These are phyloP conservation scores for Tinamus guttatus DNA, from an alignment of 2,113 vertebrate genomes.

Conservation along the genomic window DNA sequence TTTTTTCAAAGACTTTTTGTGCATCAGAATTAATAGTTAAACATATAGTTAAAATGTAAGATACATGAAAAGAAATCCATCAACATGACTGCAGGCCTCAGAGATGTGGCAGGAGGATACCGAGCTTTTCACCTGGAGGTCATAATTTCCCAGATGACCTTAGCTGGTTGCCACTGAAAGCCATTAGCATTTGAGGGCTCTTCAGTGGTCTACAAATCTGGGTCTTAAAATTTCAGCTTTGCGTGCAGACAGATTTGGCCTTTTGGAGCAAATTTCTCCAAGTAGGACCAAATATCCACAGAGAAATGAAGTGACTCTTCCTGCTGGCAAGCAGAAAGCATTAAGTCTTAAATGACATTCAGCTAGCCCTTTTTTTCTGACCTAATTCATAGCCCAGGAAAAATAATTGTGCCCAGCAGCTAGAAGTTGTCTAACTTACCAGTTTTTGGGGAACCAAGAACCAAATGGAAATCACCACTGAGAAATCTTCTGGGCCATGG, in stretches of 20 bases:
- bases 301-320: neutral
- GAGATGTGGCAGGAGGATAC: slow-evolving; percentile 29
- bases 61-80: slow-evolving; percentile 47
- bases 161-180: neutral
- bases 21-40: neutral
- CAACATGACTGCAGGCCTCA: slow-evolving; percentile 39
- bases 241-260: neutral
- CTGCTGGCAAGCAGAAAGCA: neutral
- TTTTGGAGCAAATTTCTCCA: neutral
- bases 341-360: neutral
- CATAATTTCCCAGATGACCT: slow-evolving; percentile 18
- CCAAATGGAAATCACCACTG: neutral
- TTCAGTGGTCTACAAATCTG: neutral
- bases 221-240: neutral
- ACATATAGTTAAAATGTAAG: slow-evolving; percentile 63
- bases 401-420: neutral
- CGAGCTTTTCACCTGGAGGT: slow-evolving; percentile 31
- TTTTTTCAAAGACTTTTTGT: slow-evolving; percentile 39
- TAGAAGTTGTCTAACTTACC: neutral
- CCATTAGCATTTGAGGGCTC: slow-evolving; percentile 36
- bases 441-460: neutral
- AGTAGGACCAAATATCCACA: neutral
- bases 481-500: rapidly evolving
- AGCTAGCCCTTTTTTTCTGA: neutral
- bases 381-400: neutral